Base-by-base conservation (phyloP, 2,888 invertebrate genomes). In the Nasonia oneida region DNA sequence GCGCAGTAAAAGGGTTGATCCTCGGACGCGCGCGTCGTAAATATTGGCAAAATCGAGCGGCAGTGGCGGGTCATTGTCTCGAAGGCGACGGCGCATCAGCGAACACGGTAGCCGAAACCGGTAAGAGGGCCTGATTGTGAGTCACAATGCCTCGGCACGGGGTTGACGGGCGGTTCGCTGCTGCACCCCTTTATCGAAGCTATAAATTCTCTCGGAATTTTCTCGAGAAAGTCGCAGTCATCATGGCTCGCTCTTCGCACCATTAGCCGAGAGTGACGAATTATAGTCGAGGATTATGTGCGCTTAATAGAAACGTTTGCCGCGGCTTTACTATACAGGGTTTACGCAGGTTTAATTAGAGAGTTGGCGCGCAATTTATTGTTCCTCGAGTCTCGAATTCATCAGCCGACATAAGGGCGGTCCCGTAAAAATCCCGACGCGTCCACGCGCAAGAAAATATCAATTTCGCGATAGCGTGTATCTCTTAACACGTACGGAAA, bases 271-370 rank as follows among this genome's bases (percentile, higher is more conserved):
- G 37, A 50, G 73, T 57, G 70, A 61, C 74, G 78, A 85, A 85
- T 82, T 53, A 82, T 82, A 57, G 78, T 39, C 10, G n/a, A 8
- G 74, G 85, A 85, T 85, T 82, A 53, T 82, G 15, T 53, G 53
- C 23, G 57, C n/a, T 42, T 85, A 85, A 85, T 85, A 57, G 74
- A 78, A 82, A 82, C 67, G 74, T 85, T 85, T 78, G 67, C 78
- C 47, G 50, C 6, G 3, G 12, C 12, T 47, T 12, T 18, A 57
- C 10, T 29, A 1, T 64, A 29, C 0, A 33, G 1, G 29, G 2
- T 33, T 29, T 33, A 33, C 33, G 12, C 67, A 4, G 29, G 3
- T 33, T 67, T 67, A 67, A 67, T 67, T 67, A 67, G 29, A 67
- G 33, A 67, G 67, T 33, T 67, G n/a, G 12, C 67, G 33, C 4